Base-by-base conservation (phyloP, 2,797 vertebrate species). In the Macrochelys suwanniensis region DNA sequence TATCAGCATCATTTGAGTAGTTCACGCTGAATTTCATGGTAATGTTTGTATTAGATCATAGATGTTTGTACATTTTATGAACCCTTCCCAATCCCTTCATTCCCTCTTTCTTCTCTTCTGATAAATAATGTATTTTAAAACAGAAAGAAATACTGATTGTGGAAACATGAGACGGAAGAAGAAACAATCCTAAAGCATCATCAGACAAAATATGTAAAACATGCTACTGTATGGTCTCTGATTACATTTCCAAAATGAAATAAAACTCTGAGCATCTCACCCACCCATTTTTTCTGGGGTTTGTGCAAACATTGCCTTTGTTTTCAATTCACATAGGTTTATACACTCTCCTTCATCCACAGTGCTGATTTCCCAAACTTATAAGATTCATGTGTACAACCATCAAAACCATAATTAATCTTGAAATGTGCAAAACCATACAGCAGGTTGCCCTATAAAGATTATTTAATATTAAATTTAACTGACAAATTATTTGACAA, bases 401-500 rank as follows among this genome's bases (percentile, higher is more conserved):
- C 54, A 71, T 65, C 5, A 77, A 78, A 85, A 76, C 45, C 3
- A 0, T 31, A 16, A 15, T 7, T 28, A 47, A 28, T 28, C 12
- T 76, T 28, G 7, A 26, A 76, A 26, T 47, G 26, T 49, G 74
- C 45, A 49, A 71, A 49, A 31, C 26, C 26, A 37, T 16, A 23
- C 12, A 1, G 1, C 76, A 87, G 82, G 71, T 57, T 33, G 82
- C 54, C 84, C 88, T 85, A 79, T 96, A 92, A 96, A 94, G 86
- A 95, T 91, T 91, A 97, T 96, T 93, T 96, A 96, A 97, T 97
- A 87, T 68, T 12, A 78, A 78, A 85, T 85, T 92, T 94, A 90
- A 95, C 93, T 93, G 93, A 85, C 92, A 96, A 96, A 85, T 96
- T 95, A 94, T 94, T 96, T 96, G 95, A 78, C 51, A 85, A 95